Evolutionary conservation across 1,140 invertebrate genomes (phyloP).

Genomic region (Trissolcus basalis): DNA sequence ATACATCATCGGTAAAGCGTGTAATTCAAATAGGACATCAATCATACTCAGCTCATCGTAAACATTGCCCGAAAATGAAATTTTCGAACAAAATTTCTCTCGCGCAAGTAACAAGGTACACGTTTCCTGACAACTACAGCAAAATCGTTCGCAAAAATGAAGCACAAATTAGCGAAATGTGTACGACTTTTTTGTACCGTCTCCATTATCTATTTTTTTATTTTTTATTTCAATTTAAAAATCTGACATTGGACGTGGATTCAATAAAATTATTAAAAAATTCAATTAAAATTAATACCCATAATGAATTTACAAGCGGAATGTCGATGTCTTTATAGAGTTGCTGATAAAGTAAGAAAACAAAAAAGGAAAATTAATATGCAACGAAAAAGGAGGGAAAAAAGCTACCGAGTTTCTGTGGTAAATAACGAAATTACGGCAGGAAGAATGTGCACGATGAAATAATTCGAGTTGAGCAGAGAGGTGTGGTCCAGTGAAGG

Average conservation of each 20-base stretch:
- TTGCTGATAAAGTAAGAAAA: too few relatives aligned
- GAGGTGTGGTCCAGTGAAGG: slow-evolving; percentile 13
- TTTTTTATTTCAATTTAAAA: too few relatives aligned
- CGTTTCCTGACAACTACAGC: neutral
- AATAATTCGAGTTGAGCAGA: slow-evolving; percentile 39
- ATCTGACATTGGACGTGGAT: too few relatives aligned
- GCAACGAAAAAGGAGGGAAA: too few relatives aligned
- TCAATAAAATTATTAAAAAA: too few relatives aligned
- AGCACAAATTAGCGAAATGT: neutral
- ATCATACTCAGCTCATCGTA: neutral
- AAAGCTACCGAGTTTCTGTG: neutral
- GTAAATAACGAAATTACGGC: slow-evolving; percentile 19
- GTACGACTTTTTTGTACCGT: neutral
- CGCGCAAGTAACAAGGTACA: neutral
- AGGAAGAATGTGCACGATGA: slow-evolving; percentile 26
- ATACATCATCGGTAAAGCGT: neutral
- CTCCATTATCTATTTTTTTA: too few relatives aligned
- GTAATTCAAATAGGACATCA: neutral
- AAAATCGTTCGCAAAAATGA: neutral
- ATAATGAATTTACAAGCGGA: too few relatives aligned
- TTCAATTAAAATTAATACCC: too few relatives aligned
- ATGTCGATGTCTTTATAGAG: too few relatives aligned
- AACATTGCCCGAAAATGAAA: neutral
- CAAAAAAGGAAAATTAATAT: too few relatives aligned
- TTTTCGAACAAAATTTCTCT: neutral